Evolutionary conservation across 2,888 invertebrate species (phyloP).

Genomic region (Ferrisia virgata): DNA sequence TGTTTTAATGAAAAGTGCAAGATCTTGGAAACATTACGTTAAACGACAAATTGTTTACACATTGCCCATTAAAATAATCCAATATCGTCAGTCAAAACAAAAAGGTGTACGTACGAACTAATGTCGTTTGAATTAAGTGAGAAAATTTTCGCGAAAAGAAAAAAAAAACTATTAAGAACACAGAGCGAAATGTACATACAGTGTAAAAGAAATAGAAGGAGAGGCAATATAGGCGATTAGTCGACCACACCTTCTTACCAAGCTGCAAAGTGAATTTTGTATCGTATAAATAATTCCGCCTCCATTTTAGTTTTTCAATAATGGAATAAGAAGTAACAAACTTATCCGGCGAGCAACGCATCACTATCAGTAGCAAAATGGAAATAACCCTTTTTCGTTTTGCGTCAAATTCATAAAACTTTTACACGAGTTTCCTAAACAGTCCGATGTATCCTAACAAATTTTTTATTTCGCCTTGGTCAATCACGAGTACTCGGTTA

Average conservation of each 20-base stretch:
- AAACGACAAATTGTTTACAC: background rate
- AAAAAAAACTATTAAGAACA: background rate
- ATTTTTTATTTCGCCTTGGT: constrained; percentile 14
- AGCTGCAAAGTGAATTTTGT: constrained; percentile 11
- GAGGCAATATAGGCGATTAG: background rate
- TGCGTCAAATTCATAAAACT: constrained; percentile 26
- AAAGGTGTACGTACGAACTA: background rate
- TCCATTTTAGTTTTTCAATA: constrained; percentile 30
- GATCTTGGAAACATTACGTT: background rate
- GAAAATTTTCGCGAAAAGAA: background rate
- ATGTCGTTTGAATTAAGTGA: background rate
- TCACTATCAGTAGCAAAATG: constrained; percentile 28
- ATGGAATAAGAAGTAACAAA: constrained; percentile 29
- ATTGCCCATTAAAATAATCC: background rate
- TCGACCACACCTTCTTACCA: background rate
- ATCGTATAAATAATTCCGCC: constrained; percentile 21
- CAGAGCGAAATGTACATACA: background rate
- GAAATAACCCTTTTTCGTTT: constrained; percentile 23
- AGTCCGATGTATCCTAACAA: background rate
- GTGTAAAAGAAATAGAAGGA: no score
- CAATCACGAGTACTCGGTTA: constrained; percentile 25
- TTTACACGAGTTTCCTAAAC: constrained; percentile 11
- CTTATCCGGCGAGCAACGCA: constrained; percentile 16
- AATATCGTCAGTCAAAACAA: background rate
- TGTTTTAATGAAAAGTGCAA: background rate